Conservation (phyloP, 2,888 invertebrate genomes). For the Theretra japonica region DNA sequence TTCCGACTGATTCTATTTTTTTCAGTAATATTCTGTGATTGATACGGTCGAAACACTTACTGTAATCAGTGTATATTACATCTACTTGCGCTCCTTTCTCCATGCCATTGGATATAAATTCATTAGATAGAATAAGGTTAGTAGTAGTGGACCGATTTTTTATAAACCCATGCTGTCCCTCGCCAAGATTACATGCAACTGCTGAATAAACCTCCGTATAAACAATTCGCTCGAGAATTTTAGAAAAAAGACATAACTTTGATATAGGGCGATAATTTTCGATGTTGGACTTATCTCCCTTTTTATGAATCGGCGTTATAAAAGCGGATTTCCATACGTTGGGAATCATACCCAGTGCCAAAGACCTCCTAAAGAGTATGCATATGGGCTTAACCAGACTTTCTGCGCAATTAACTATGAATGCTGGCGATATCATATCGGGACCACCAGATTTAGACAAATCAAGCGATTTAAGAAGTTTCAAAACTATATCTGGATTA, state of each 20-base stretch:
- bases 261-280: constrained; percentile 17
- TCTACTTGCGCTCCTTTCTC: neutral
- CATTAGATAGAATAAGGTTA: constrained; percentile 12
- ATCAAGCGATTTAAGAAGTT: neutral
- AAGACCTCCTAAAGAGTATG: neutral
- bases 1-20: neutral
- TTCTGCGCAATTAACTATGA: neutral
- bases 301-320: constrained; percentile 14
- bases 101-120: neutral
- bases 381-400: neutral
- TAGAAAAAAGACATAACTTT: constrained; percentile 7
- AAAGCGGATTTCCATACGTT: constrained; percentile 4
- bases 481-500: neutral
- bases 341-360: neutral
- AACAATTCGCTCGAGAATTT: constrained; percentile 10
- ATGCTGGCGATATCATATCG: neutral
- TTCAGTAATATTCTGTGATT: neutral
- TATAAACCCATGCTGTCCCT: neutral
- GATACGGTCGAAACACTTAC: constrained; percentile 11
- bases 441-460: neutral
- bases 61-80: constrained; percentile 9
- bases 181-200: neutral
- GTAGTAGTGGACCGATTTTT: constrained; percentile 7
- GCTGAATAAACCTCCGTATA: neutral
- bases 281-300: neutral